A percentile compares a stretch with the other conserved stretches of the same genome.
Conservation (phyloP, 2,113 vertebrate genomes). For the Chlorodrepanis virens region DNA sequence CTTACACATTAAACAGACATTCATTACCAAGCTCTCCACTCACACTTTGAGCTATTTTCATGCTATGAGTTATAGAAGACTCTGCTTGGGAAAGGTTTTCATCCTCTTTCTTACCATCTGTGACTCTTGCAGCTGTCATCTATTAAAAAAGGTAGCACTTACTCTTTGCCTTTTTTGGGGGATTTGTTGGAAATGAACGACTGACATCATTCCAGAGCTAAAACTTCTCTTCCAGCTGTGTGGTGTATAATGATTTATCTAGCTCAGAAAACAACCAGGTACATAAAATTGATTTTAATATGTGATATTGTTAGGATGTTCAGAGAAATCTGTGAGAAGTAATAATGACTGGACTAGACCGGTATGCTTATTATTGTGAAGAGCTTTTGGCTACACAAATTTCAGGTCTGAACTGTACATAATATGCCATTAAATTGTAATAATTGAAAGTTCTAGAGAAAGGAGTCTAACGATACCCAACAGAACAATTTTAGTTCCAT, state of each 20-base stretch:
- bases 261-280: neutral
- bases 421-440: constrained; percentile 18
- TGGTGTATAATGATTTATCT: neutral
- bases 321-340: neutral
- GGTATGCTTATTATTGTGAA: neutral
- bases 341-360: neutral
- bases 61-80: neutral
- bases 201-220: neutral
- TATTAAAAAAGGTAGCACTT: neutral
- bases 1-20: neutral
- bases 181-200: neutral
- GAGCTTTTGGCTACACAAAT: neutral
- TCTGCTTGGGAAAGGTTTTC: neutral
- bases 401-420: neutral
- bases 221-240: neutral
- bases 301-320: neutral
- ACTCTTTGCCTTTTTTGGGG: neutral
- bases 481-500: constrained; percentile 45
- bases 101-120: neutral
- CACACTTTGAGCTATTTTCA: neutral
- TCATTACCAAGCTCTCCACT: neutral
- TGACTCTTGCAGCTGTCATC: neutral
- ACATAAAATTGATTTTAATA: neutral
- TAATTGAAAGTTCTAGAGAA: constrained; percentile 17
- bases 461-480: neutral